Conservation (phyloP, 2,113 vertebrate species). For the Passer domesticus region DNA sequence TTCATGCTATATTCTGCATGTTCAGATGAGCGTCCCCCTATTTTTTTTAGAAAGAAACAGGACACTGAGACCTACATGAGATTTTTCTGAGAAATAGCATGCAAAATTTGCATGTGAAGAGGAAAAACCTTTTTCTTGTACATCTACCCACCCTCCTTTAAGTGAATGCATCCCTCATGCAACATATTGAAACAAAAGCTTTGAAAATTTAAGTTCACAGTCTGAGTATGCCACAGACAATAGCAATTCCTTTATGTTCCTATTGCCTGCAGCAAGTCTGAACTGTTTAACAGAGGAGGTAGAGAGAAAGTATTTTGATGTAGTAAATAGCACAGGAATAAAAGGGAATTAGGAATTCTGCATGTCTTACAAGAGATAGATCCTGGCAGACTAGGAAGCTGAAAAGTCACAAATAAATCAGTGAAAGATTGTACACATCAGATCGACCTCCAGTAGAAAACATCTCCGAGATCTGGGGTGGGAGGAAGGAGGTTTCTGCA, state of each 20-base stretch:
- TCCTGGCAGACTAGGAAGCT: background rate
- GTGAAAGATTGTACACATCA: background rate
- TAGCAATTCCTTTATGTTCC: background rate
- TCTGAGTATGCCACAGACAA: background rate
- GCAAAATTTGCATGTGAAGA: background rate
- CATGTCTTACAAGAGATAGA: background rate
- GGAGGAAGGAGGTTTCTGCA: background rate
- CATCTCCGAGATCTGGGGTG: background rate
- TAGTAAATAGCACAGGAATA: background rate
- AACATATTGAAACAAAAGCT: background rate
- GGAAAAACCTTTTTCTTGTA: background rate
- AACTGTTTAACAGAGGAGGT: background rate
- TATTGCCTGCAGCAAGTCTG: background rate
- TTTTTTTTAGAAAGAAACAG: background rate
- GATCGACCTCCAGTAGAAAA: background rate
- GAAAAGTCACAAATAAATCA: background rate
- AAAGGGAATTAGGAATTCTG: background rate
- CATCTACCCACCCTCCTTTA: background rate
- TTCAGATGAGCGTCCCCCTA: background rate
- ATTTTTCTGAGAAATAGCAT: background rate
- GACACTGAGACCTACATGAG: background rate
- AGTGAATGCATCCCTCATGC: background rate
- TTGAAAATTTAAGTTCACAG: background rate
- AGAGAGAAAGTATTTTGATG: background rate
- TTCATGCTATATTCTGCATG: background rate